Evolutionary conservation across 2,888 invertebrate species (phyloP).

Genomic region (Cataglyphis cursor): DNA sequence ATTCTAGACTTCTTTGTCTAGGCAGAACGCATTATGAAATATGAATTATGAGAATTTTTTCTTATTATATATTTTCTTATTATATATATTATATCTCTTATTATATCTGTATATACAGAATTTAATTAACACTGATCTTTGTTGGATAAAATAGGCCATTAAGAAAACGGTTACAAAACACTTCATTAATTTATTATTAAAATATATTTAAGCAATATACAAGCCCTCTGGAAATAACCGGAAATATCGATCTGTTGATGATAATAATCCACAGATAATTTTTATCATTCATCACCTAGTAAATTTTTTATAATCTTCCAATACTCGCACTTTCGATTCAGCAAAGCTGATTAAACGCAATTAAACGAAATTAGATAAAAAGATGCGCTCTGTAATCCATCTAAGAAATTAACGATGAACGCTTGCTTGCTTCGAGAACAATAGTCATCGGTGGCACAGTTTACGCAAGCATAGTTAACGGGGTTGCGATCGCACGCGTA

Average conservation of each 20-base stretch:
- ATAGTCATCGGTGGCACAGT: not conserved
- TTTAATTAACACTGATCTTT: constrained; percentile 40
- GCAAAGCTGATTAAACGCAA: not conserved
- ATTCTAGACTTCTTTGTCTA: not conserved
- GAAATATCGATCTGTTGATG: not conserved
- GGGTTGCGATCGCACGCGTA: constrained; percentile 21
- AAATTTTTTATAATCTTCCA: not conserved
- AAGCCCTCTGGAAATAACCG: constrained; percentile 9
- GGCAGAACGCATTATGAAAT: not conserved
- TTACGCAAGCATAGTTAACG: constrained; percentile 54
- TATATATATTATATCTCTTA: not conserved
- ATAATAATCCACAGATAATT: constrained; percentile 19
- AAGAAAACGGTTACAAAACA: constrained; percentile 13
- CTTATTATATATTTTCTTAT: too few species aligned
- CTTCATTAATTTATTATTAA: not conserved
- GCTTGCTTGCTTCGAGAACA: constrained; percentile 11
- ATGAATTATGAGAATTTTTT: not conserved
- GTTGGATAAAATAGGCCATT: constrained; percentile 1
- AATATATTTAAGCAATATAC: constrained; percentile 5
- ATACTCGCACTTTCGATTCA: constrained; percentile 8
- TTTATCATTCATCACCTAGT: constrained; percentile 5
- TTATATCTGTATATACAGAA: constrained; percentile 6
- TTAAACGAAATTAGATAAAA: not conserved
- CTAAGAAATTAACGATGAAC: constrained; percentile 3
- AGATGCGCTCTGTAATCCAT: not conserved